Evolutionary conservation across 64 coral and sea anemone genomes (phyloP), one percentile per base, ranked within the genome.

Genomic region (Catalaphyllia jardinei): DNA sequence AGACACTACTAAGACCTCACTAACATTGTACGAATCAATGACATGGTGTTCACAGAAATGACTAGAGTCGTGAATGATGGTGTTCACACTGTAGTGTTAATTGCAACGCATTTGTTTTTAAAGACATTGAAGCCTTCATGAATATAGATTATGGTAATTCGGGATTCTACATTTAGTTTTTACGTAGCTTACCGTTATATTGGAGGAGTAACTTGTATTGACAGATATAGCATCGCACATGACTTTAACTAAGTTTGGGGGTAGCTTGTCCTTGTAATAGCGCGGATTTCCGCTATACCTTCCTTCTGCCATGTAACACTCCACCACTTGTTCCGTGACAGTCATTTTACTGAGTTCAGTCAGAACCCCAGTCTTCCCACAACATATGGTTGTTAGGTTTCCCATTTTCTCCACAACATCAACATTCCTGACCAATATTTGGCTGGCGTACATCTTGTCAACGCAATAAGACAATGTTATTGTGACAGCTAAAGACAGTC

Each of bases 301-400:
- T 29, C 42, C 51, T 19, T 92, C 95, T 49, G 59, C 83, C 7
- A 91, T 19, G 72, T 83, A 96, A 80, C 95, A 93, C 60, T 93
- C 95, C 20, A 67, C 88, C 18, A 96, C 92, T 6, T 86, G 60
- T 60, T 96, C 95, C 6, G 16, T 88, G 28, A 96, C 81, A 12
- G 71, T 87, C 71, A 93, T 67, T 57, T 87, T 81, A 31, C 89
- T 96, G 24, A 96, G 78, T 29, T 92, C 90, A 0, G 95, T 96
- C 67, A 96, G 59, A 8, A 96, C 95, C 0, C 95, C 95, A 14
- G 91, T 93, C 54, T 96, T 96, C n/a, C 93, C 90, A 59, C 87
- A 93, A 30, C 95, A 96, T 51, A 96, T 67, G 8, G 95, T 93
- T 7, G 95, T 93, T 10, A 96, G 65, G 31, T 93, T 96, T 9